phyloP scores from a whole-genome alignment of 1,140 invertebrate species.

The Drosophila mayri region DNA sequence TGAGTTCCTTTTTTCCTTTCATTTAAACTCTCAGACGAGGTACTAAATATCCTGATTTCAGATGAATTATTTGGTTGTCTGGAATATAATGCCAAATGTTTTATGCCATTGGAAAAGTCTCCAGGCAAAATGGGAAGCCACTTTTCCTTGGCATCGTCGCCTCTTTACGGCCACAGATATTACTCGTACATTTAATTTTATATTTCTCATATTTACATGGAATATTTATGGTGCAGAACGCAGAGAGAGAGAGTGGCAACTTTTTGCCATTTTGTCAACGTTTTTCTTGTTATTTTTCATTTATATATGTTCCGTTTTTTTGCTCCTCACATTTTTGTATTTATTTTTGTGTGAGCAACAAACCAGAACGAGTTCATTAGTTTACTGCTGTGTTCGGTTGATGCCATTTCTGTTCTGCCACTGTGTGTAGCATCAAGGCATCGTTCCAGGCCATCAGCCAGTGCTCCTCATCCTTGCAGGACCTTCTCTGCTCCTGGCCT shows the following conservation, averaged over 20 bases:
- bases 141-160: not conserved
- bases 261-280: conserved; percentile 62
- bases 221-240: conserved; percentile 50
- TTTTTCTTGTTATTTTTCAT: conserved; percentile 21
- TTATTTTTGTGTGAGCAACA: conserved; percentile 35
- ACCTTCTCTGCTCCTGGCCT: not conserved
- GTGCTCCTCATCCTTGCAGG: conserved; percentile 21
- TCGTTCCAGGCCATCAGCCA: conserved; percentile 43
- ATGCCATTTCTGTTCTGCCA: conserved; percentile 14
- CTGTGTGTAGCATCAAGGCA: conserved; percentile 50
- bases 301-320: not conserved
- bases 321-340: conserved; percentile 4
- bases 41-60: conserved; percentile 10
- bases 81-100: conserved; percentile 29
- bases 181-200: conserved; percentile 57
- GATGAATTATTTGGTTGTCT: conserved; percentile 16
- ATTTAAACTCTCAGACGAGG: conserved; percentile 4
- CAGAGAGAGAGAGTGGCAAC: conserved; percentile 16
- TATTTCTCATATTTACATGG: conserved; percentile 60
- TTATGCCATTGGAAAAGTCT: conserved; percentile 26
- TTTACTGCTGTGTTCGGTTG: conserved; percentile 40
- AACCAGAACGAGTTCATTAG: conserved; percentile 71
- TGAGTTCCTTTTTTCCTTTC: not conserved
- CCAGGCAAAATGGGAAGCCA: conserved; percentile 1
- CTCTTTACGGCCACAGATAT: conserved; percentile 36